Evolutionary conservation across 2,888 invertebrate genomes (phyloP).

Genomic region (Thereva nobilitata): DNA sequence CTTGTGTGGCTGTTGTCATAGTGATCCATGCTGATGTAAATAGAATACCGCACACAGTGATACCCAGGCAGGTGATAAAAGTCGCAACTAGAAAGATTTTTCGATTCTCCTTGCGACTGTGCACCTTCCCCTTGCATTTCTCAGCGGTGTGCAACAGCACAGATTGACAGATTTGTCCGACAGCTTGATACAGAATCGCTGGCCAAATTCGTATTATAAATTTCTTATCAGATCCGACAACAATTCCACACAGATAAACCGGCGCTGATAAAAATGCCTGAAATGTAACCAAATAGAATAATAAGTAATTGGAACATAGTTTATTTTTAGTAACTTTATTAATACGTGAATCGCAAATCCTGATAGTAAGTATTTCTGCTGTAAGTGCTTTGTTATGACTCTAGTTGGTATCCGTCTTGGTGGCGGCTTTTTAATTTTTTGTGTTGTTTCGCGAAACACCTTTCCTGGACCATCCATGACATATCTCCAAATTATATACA

Average conservation of each 20-base stretch:
- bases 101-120: slow-evolving; percentile 52
- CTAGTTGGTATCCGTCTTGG: slow-evolving; percentile 47
- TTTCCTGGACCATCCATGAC: slow-evolving; percentile 20
- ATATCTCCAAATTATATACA: slow-evolving; percentile 13
- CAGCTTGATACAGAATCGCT: slow-evolving; percentile 56
- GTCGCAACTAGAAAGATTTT: slow-evolving; percentile 53
- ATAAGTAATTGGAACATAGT: slow-evolving; percentile 1
- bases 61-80: slow-evolving; percentile 51
- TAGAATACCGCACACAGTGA: slow-evolving; percentile 55
- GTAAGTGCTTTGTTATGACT: slow-evolving; percentile 57
- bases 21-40: slow-evolving; percentile 57
- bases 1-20: slow-evolving; percentile 53
- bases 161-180: slow-evolving; percentile 54
- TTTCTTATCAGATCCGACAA: slow-evolving; percentile 57
- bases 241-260: slow-evolving; percentile 56
- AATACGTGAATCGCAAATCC: slow-evolving; percentile 58
- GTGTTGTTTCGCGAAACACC: slow-evolving; percentile 10
- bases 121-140: slow-evolving; percentile 46
- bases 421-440: slow-evolving; percentile 27
- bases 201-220: slow-evolving; percentile 56
- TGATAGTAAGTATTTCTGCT: slow-evolving; percentile 58
- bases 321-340: slow-evolving; percentile 26
- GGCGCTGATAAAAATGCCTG: slow-evolving; percentile 57
- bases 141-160: slow-evolving; percentile 54
- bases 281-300: slow-evolving; percentile 25